Evolutionary conservation across 2,113 vertebrate genomes (phyloP), one percentile per base, ranked within the genome.

Genomic region (Cebus imitator): DNA sequence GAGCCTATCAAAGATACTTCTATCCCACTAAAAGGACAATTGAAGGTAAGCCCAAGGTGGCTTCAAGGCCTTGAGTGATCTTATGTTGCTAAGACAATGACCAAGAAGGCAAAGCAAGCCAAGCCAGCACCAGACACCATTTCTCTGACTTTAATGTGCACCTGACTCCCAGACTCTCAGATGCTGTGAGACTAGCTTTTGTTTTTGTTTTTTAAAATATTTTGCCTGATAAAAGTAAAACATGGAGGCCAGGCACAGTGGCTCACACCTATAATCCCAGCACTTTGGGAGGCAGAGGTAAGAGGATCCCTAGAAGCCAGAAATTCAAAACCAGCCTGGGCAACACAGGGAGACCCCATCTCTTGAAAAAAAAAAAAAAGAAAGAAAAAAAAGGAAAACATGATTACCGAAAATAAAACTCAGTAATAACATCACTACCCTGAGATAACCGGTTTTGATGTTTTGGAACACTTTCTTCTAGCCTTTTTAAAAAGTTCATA

Each of bases 51-150:
- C 40, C 66, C 12, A 79, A 55, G 64, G 8, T 92, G 87, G n/a
- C 61, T 90, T 48, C 25, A 57, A 94, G 55, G 55, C 40, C n/a
- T 48, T 83, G 30, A 94, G 25, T 93, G 70, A 94, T 72, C 82
- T 52, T 87, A 50, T 92, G 43, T 87, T 94, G 76, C 43, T 93
- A 94, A 91, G n/a, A 86, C 30, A 86, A 23, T 93, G 17, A 96
- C 84, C 68, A 95, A 83, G 35, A 86, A 86, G 40, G 20, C 16
- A 87, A 86, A 66, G 52, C 40, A 83, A 70, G 40, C 40, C 55
- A 82, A 70, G 40, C 40, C 55, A 81, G 58, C 58, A 75, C 57
- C 37, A 43, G 80, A 92, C 5, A 45, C n/a, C 35, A 61, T 58
- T 90, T 81, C 79, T 91, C 8, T 79, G 73, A 86, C 37, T 75